Percentiles rank a stretch among this genome's conserved stretches.
Conservation (phyloP, 2,797 vertebrate species). For the Mus caroli region DNA sequence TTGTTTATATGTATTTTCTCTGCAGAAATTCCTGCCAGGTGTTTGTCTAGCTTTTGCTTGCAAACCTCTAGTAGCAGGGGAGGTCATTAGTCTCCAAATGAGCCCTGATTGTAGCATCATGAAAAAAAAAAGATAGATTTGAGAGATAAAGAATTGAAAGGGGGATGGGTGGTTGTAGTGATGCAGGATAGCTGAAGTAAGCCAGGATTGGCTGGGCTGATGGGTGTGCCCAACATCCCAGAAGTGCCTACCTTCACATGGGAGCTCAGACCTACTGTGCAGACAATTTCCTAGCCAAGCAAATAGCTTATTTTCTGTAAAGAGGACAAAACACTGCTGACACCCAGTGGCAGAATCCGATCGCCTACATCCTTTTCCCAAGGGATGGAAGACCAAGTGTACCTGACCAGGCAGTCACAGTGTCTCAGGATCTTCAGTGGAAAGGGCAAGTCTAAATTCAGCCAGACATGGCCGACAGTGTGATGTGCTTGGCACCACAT, state of each 20-base stretch:
- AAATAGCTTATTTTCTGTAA: background rate
- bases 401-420: background rate
- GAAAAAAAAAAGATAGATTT: constrained; percentile 9
- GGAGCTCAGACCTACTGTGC: background rate
- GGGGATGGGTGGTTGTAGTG: background rate
- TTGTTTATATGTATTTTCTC: background rate
- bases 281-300: constrained; percentile 11
- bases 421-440: constrained; percentile 32
- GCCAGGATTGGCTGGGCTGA: background rate
- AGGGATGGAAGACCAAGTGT: background rate
- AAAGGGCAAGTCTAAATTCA: constrained; percentile 77
- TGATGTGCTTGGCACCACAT: constrained; percentile 60
- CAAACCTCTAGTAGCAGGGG: background rate
- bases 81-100: constrained; percentile 22
- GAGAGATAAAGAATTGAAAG: background rate
- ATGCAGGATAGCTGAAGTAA: background rate
- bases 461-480: constrained; percentile 17
- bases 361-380: background rate
- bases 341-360: constrained; percentile 58
- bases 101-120: background rate
- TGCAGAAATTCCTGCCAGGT: background rate
- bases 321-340: constrained; percentile 72
- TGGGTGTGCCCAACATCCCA: background rate
- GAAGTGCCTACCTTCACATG: background rate
- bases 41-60: constrained; percentile 21